A percentile compares a stretch with the other conserved stretches of the same genome.
phyloP scores from a whole-genome alignment of 2,888 invertebrate genomes.

The Parnassius apollo region DNA sequence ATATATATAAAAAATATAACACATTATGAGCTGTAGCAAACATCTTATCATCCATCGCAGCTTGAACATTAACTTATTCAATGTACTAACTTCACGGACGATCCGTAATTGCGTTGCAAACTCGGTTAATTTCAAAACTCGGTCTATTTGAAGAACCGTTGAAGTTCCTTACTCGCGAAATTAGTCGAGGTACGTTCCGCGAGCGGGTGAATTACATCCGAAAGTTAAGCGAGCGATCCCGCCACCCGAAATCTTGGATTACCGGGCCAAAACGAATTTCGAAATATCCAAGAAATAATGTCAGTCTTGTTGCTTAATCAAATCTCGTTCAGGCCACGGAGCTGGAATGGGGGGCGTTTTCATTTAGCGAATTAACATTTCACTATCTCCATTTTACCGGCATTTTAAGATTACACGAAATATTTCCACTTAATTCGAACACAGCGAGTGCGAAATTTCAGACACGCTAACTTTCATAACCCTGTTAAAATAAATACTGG shows the following conservation, averaged over 20 bases:
- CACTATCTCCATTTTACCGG: conserved; percentile 65
- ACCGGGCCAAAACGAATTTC: conserved; percentile 29
- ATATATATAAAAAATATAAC: no score
- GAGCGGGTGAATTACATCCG: conserved; percentile 22
- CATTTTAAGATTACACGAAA: conserved; percentile 51
- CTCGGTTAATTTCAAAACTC: conserved; percentile 26
- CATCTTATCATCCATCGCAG: background rate
- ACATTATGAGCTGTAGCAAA: no score
- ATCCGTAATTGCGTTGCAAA: conserved; percentile 27
- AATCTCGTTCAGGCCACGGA: conserved; percentile 57
- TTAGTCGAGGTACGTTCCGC: conserved; percentile 19
- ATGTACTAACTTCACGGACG: conserved; percentile 25
- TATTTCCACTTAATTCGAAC: conserved; percentile 36
- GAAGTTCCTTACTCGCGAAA: conserved; percentile 23
- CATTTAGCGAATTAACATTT: conserved; percentile 72
- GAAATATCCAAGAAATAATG: conserved; percentile 57
- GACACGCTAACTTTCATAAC: background rate
- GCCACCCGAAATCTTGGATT: conserved; percentile 30
- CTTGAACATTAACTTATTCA: conserved; percentile 23
- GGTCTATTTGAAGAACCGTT: conserved; percentile 26
- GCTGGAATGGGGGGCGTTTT: conserved; percentile 47
- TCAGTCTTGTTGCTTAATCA: conserved; percentile 73
- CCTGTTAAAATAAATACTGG: no score
- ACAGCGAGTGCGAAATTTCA: background rate
- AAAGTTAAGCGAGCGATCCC: conserved; percentile 24